Conservation (phyloP, 2,888 invertebrate genomes). For the Patella caerulea region DNA sequence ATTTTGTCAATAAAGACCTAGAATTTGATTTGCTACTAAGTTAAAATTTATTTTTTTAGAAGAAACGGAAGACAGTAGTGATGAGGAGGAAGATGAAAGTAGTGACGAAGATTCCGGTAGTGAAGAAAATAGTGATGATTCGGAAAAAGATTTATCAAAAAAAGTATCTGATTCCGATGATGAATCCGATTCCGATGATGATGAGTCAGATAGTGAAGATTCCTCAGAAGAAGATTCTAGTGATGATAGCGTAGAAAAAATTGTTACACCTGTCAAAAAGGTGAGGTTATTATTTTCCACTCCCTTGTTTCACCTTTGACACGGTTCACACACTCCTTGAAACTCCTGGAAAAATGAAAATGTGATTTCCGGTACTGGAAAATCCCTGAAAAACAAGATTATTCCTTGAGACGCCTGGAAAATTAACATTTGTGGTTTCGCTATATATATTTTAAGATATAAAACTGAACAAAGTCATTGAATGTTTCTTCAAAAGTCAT, state of each 20-base stretch:
- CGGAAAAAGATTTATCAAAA: conserved; percentile 24
- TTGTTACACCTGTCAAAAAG: neutral
- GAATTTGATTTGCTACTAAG: too few relatives aligned
- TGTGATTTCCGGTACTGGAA: too few relatives aligned
- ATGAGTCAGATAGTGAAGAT: conserved; percentile 27
- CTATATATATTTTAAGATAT: too few relatives aligned
- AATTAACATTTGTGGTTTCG: too few relatives aligned
- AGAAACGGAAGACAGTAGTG: conserved; percentile 41
- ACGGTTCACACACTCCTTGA: too few relatives aligned
- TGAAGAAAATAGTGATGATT: conserved; percentile 28
- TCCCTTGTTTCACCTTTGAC: neutral
- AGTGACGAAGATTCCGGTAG: conserved; percentile 35
- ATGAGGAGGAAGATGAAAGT: conserved; percentile 40
- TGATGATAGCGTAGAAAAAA: conserved; percentile 22
- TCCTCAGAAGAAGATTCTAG: conserved; percentile 21
- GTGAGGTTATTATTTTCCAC: neutral
- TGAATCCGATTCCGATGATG: conserved; percentile 38
- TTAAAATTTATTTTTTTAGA: conserved; percentile 16
- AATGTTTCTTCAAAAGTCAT: too few relatives aligned
- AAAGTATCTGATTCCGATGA: conserved; percentile 37
- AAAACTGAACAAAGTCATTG: too few relatives aligned
- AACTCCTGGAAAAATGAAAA: too few relatives aligned
- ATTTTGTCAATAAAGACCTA: too few relatives aligned
- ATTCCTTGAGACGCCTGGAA: too few relatives aligned
- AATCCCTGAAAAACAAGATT: too few relatives aligned